These are phyloP conservation scores for Patiria miniata DNA, from an alignment of 35 echinoderm and acorn worm species.

Conservation along the genomic window DNA sequence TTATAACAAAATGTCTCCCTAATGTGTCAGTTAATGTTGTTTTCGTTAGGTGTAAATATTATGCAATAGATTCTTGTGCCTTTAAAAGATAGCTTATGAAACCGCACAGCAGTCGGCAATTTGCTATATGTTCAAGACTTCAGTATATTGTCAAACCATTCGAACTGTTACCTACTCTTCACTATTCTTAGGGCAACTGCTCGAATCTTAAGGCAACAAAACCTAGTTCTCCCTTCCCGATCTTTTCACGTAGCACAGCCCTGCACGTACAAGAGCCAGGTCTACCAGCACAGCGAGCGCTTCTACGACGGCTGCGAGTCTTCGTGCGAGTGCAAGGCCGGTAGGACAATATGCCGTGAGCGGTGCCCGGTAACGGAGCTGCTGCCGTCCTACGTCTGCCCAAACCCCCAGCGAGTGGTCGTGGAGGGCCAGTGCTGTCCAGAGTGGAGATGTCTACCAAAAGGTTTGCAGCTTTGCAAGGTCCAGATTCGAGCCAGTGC, in stretches of 20 bases:
- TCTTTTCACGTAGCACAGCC: slow-evolving; percentile 67
- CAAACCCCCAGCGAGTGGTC: slow-evolving; percentile 72
- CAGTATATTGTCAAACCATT: too few relatives aligned
- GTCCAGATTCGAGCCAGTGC: too few relatives aligned
- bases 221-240: background rate
- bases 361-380: slow-evolving; percentile 77
- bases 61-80: too few relatives aligned
- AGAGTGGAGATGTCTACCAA: slow-evolving; percentile 90
- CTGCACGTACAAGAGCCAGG: slow-evolving; percentile 76
- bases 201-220: too few relatives aligned
- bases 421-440: slow-evolving; percentile 87
- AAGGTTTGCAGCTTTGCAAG: slow-evolving; percentile 37
- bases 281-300: slow-evolving; percentile 73
- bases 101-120: too few relatives aligned
- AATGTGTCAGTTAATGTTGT: too few relatives aligned
- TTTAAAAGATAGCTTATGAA: too few relatives aligned
- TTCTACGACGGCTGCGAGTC: slow-evolving; percentile 87
- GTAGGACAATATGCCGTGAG: slow-evolving; percentile 76
- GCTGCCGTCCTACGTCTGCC: slow-evolving; percentile 70
- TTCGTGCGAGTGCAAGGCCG: slow-evolving; percentile 75
- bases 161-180: too few relatives aligned
- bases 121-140: too few relatives aligned
- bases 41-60: too few relatives aligned
- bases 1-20: too few relatives aligned
- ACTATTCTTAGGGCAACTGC: too few relatives aligned